phyloP scores from a whole-genome alignment of 2,797 vertebrate species.

The Synanceia verrucosa region DNA sequence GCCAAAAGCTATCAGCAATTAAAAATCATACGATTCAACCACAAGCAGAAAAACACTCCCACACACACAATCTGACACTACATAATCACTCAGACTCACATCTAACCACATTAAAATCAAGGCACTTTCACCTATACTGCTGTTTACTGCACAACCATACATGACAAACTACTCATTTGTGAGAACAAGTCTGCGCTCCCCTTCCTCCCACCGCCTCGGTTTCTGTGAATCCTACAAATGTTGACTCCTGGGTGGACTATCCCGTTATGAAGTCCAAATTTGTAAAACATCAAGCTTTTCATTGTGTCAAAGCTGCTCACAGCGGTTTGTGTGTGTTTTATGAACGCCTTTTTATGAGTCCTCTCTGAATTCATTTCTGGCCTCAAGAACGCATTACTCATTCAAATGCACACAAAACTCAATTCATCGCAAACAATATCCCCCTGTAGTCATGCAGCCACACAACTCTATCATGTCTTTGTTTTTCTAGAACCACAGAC shows the following conservation, averaged over 20 bases:
- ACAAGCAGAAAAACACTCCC: not conserved
- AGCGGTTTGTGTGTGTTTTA: slow-evolving; percentile 39
- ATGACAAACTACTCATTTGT: not conserved
- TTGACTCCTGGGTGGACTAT: slow-evolving; percentile 13
- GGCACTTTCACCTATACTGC: not conserved
- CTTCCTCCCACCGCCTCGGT: slow-evolving; percentile 6
- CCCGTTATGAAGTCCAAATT: slow-evolving; percentile 20
- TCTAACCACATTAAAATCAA: not conserved
- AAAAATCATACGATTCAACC: not conserved
- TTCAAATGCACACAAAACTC: slow-evolving; percentile 47
- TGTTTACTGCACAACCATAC: not conserved
- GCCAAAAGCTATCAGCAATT: slow-evolving; percentile 2
- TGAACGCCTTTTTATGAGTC: slow-evolving; percentile 38
- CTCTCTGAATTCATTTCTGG: slow-evolving; percentile 46
- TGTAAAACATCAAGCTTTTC: slow-evolving; percentile 39
- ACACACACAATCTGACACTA: not conserved
- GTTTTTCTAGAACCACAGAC: slow-evolving; percentile 50
- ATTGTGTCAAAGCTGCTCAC: slow-evolving; percentile 31
- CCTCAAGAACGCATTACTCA: slow-evolving; percentile 50
- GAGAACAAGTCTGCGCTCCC: slow-evolving; percentile 14
- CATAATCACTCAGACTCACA: not conserved
- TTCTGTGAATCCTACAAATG: slow-evolving; percentile 27
- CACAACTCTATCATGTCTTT: slow-evolving; percentile 68
- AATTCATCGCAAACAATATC: slow-evolving; percentile 54
- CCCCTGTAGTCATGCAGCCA: slow-evolving; percentile 20